A percentile compares a stretch with the other conserved stretches of the same genome.
These are phyloP conservation scores for Rhinogobio ventralis DNA, from an alignment of 2,797 vertebrate species.

Conservation along the genomic window DNA sequence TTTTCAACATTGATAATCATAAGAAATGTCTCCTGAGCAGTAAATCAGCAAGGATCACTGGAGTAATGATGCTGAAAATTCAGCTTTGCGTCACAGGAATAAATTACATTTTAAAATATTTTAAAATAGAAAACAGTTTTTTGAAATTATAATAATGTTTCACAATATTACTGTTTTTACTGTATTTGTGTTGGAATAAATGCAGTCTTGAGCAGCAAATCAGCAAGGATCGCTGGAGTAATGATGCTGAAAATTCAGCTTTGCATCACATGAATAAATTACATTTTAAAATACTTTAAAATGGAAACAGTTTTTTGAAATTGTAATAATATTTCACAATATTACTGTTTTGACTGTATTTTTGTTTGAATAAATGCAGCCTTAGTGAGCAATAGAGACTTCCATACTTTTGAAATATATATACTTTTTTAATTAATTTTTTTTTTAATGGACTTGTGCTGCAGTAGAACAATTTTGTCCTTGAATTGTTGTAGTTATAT, in stretches of 20 bases:
- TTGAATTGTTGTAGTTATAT: conserved; percentile 41
- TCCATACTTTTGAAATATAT: background rate
- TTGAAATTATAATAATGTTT: background rate
- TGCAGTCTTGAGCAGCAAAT: background rate
- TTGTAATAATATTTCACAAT: background rate
- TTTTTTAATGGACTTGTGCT: background rate
- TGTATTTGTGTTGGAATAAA: background rate
- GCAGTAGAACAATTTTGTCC: conserved; percentile 5
- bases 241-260: background rate
- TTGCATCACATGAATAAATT: background rate
- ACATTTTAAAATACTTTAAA: background rate
- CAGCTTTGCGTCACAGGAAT: too few relatives aligned
- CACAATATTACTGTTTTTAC: background rate
- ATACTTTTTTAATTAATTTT: background rate
- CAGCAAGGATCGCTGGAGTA: background rate
- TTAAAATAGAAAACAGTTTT: background rate
- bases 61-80: background rate
- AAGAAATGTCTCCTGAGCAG: background rate
- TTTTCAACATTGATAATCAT: background rate
- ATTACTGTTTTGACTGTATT: background rate
- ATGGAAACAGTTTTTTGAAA: background rate
- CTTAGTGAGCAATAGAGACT: background rate
- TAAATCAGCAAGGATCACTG: background rate
- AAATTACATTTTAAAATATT: background rate
- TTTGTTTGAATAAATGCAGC: background rate